Base-by-base conservation (phyloP, 1,140 invertebrate genomes). In the Pristionchus pacificus region DNA sequence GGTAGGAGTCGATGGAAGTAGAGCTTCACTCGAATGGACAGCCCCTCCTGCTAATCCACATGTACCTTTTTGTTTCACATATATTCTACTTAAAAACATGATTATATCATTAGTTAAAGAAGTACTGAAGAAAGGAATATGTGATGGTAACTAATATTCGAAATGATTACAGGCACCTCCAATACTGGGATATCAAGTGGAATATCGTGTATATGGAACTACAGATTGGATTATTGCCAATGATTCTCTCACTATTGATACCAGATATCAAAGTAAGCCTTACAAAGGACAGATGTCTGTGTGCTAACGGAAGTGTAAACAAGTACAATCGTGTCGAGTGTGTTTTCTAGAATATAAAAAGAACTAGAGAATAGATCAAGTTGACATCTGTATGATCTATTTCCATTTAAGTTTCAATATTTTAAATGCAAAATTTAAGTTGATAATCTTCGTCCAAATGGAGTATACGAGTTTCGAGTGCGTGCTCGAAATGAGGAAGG, bases 401-500 rank as follows among this genome's bases (percentile, higher is more conserved):
- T 10, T 10, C 38, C 6, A 6, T 49, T 49, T 49, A 6, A 49
- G 19, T 49, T 1, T 33, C 13, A 33, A 19, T 74, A 31, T 25
- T 55, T 25, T 15, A 6, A 32, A 15, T 78, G 19, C 19, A 10
- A 49, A 10, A 19, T 72, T 66, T 71, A 30, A 80, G 81, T 82
- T 60, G 63, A 64, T 38, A 80, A 80, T 66, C 71, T 83, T 14
- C 72, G 80, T 0, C 82, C 83, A 25, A 81, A 84, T 58, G 81
- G 77, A 38, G 79, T 83, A 27, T 83, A 83, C 62, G 81, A 83
- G 63, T 83, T 83, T 68, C 71, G 82, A 27, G 75, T 83, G 2
- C 61, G 81, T 25, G 77, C 76, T 33, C 60, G 71, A 63, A 83
- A 84, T 66, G 38, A 68, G 13, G 76, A 83, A 29, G 81, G 82